Percentiles rank a stretch among this genome's conserved stretches.
phyloP scores from a whole-genome alignment of 2,888 invertebrate genomes.

The Tipula unca region DNA sequence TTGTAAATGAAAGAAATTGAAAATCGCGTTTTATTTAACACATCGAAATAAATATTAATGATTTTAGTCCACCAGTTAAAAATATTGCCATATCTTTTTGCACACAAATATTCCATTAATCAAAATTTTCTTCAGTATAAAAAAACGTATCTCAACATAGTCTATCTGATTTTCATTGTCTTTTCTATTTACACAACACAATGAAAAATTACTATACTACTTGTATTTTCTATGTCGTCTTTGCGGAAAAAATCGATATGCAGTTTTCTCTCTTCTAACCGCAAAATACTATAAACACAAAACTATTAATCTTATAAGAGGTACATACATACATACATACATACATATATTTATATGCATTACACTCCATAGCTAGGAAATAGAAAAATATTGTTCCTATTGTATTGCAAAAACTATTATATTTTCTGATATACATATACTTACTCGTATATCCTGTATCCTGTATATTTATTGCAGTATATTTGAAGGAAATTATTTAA shows the following conservation, averaged over 20 bases:
- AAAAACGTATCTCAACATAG: background rate
- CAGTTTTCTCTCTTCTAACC: background rate
- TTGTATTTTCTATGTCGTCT: background rate
- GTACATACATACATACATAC: background rate
- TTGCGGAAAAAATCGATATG: background rate
- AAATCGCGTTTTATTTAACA: too few species aligned
- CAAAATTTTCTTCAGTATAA: background rate
- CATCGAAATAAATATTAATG: background rate
- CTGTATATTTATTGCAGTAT: background rate
- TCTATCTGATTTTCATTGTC: background rate
- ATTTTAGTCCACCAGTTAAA: background rate
- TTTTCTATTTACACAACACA: background rate
- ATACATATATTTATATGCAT: background rate
- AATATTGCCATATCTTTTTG: background rate
- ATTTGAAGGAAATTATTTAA: background rate
- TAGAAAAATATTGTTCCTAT: background rate
- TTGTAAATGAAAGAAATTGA: too few species aligned
- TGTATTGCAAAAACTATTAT: background rate
- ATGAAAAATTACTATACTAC: background rate
- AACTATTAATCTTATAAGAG: too few species aligned
- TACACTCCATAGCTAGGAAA: background rate
- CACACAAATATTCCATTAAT: background rate
- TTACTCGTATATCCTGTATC: background rate
- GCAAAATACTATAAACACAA: background rate
- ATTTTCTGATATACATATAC: background rate